These are phyloP conservation scores for Candoia aspera DNA, from an alignment of 2,113 vertebrate genomes.

Conservation along the genomic window DNA sequence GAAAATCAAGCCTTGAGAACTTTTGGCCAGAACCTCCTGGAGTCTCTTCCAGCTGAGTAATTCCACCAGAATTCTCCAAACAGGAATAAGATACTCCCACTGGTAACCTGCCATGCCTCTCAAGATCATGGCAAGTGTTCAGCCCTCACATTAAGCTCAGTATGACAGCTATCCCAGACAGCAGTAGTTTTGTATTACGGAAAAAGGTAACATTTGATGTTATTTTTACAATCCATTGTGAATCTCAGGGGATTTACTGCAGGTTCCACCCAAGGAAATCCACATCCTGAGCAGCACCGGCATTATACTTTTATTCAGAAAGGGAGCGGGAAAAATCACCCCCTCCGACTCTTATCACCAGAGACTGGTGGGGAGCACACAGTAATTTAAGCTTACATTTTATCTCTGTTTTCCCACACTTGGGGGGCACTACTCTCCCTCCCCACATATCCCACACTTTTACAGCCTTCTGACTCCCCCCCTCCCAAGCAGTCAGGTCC, in stretches of 20 bases:
- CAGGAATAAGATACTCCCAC: not conserved
- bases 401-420: not conserved
- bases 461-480: no score
- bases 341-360: not conserved
- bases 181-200: not conserved
- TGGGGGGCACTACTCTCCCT: not conserved
- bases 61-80: not conserved
- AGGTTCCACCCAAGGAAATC: not conserved
- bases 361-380: not conserved
- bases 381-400: not conserved
- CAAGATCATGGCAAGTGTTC: not conserved
- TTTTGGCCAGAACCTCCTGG: not conserved
- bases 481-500: not conserved
- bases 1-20: not conserved
- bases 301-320: not conserved
- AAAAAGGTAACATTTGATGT: not conserved
- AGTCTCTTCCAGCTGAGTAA: not conserved
- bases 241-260: not conserved
- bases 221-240: not conserved
- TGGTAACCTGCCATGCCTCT: not conserved
- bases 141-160: not conserved
- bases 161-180: not conserved
- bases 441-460: not conserved
- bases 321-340: not conserved
- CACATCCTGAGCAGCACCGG: not conserved